Evolutionary conservation across 2,797 vertebrate genomes (phyloP).

Genomic region (Mormyrus proboscirostris): DNA sequence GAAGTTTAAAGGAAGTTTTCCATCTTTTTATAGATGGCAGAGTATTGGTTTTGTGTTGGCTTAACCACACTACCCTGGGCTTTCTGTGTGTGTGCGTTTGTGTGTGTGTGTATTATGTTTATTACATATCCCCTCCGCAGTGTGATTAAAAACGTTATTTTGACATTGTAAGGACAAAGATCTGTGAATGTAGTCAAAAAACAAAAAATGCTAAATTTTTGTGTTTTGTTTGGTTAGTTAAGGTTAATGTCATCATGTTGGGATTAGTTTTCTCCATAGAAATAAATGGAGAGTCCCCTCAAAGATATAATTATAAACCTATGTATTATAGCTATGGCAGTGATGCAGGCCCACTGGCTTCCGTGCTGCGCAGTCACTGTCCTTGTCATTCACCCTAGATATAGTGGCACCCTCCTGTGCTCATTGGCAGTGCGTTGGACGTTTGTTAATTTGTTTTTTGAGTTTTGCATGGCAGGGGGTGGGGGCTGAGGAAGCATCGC

Average conservation of each 20-base stretch:
- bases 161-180: background rate
- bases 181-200: background rate
- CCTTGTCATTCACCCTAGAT: background rate
- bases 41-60: background rate
- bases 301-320: background rate
- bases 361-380: background rate
- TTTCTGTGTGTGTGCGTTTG: background rate
- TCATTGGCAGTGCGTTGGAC: background rate
- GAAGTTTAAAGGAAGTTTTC: background rate
- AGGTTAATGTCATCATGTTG: background rate
- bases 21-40: background rate
- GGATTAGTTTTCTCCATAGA: background rate
- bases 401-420: background rate
- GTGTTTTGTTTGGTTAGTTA: background rate
- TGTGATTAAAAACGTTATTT: background rate
- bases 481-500: background rate
- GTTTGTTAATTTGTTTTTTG: background rate
- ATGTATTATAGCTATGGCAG: background rate
- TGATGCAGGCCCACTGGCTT: background rate
- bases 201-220: background rate
- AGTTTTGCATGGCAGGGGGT: background rate
- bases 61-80: background rate
- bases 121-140: background rate
- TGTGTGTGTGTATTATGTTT: background rate
- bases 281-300: background rate